These are phyloP conservation scores for Hassar affinis DNA, from an alignment of 2,113 vertebrate genomes.

Conservation along the genomic window DNA sequence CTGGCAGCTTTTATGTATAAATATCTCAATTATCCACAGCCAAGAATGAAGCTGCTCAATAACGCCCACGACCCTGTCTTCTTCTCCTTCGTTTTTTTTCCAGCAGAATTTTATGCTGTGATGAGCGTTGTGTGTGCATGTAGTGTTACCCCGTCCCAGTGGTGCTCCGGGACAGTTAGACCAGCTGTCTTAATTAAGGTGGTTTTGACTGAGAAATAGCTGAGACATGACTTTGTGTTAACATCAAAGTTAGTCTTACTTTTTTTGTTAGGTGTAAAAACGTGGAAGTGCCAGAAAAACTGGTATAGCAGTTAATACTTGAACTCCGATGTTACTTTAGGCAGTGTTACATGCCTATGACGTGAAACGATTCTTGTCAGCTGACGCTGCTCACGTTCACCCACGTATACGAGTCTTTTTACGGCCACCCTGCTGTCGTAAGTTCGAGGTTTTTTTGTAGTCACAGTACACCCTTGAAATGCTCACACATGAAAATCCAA, in stretches of 20 bases:
- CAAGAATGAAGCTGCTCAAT: slow-evolving; percentile 17
- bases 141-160: too few relatives aligned
- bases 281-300: too few relatives aligned
- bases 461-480: too few relatives aligned
- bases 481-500: too few relatives aligned
- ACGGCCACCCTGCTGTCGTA: too few relatives aligned
- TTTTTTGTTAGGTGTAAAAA: background rate
- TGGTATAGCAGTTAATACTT: too few relatives aligned
- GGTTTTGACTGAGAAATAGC: background rate
- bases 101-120: background rate
- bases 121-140: background rate
- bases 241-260: background rate
- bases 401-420: too few relatives aligned
- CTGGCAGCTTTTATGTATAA: slow-evolving; percentile 32
- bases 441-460: too few relatives aligned
- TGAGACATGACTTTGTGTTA: background rate
- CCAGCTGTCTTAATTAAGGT: background rate
- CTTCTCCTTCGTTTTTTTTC: background rate
- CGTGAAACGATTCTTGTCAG: too few relatives aligned
- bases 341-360: too few relatives aligned
- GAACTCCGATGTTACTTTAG: too few relatives aligned
- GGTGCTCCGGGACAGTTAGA: background rate
- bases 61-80: slow-evolving; percentile 18
- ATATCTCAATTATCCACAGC: slow-evolving; percentile 26
- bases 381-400: too few relatives aligned